phyloP scores from a whole-genome alignment of 2,888 invertebrate species.

The Cephus rjabovi region DNA sequence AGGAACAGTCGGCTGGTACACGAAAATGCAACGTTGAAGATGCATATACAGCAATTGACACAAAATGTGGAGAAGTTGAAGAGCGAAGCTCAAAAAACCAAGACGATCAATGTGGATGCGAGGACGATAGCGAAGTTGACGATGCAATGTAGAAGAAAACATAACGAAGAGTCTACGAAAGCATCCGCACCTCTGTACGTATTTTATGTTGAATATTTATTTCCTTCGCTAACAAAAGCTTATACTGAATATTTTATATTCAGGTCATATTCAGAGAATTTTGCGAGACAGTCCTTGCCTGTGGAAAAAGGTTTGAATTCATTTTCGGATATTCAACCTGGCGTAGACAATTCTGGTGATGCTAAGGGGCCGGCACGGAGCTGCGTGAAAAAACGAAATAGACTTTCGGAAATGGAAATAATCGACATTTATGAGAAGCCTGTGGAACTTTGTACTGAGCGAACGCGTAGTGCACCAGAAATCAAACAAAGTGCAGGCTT shows the following conservation, averaged over 20 bases:
- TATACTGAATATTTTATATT: not conserved
- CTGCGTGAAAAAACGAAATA: slow-evolving; percentile 24
- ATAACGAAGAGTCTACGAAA: slow-evolving; percentile 21
- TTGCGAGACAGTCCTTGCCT: slow-evolving; percentile 10
- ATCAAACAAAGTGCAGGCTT: slow-evolving; percentile 32
- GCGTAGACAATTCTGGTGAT: slow-evolving; percentile 29
- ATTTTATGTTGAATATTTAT: not conserved
- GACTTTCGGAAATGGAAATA: not conserved
- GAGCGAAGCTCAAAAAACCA: slow-evolving; percentile 34
- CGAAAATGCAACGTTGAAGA: slow-evolving; percentile 46
- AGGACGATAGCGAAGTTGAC: slow-evolving; percentile 44
- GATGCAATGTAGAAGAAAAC: slow-evolving; percentile 27
- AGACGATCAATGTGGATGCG: slow-evolving; percentile 46
- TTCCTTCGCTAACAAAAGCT: not conserved
- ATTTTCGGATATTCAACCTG: slow-evolving; percentile 14
- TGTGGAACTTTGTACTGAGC: slow-evolving; percentile 13
- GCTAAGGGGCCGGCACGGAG: slow-evolving; percentile 28
- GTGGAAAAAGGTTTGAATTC: slow-evolving; percentile 15
- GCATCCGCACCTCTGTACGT: slow-evolving; percentile 24
- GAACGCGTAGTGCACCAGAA: slow-evolving; percentile 38
- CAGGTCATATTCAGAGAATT: slow-evolving; percentile 19
- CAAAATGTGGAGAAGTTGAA: slow-evolving; percentile 47
- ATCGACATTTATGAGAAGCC: slow-evolving; percentile 3
- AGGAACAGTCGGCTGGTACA: slow-evolving; percentile 49
- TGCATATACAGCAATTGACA: slow-evolving; percentile 45